Evolutionary conservation across 2,797 vertebrate species (phyloP), one percentile per base, ranked within the genome.

Genomic region (Salmo trutta): DNA sequence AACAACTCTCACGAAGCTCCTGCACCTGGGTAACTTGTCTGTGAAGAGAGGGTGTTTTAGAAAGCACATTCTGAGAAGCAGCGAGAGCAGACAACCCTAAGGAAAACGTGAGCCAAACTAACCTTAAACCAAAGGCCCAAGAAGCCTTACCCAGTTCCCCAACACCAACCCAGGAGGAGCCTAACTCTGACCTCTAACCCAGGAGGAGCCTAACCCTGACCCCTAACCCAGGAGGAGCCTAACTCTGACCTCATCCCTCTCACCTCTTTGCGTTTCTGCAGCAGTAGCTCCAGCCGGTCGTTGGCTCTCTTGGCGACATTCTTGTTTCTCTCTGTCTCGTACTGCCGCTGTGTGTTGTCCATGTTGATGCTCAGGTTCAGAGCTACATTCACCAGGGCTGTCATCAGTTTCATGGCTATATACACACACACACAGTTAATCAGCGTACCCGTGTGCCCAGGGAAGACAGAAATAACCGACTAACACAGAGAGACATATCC

Each of bases 361-460:
- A 99, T 98, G 94, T 99, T 99, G 88, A 99, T 99, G 93, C 98
- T 99, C 88, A 99, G 92, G 92, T 99, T 99, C 85, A 99, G 95
- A 86, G 98, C 98, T 93, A 99, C 98, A 85, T 99, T 99, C 92
- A 99, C 98, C 94, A 99, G 94, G 80, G 97, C 98, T 21, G 98
- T 99, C 98, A 99, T 99, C 90, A 99, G 94, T 89, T 99, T 99
- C 98, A 99, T 99, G 87, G 97, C 98, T 99, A 89, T 29, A 65
- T 4, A 47, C 24, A 51, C 29, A 69, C 1, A 21, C 6, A 10
- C 21, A 47, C 41, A 47, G 41, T 64, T 64, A 27, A 24, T 16
- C 19, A 64, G 24, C 24, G 24, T 56, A 24, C 36, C 33, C 6
- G 1, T 41, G 36, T 47, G 41, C 10, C 41, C 41, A 47, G 41